Base-by-base conservation (phyloP, 2,888 invertebrate genomes). In the Lysandra bellargus region DNA sequence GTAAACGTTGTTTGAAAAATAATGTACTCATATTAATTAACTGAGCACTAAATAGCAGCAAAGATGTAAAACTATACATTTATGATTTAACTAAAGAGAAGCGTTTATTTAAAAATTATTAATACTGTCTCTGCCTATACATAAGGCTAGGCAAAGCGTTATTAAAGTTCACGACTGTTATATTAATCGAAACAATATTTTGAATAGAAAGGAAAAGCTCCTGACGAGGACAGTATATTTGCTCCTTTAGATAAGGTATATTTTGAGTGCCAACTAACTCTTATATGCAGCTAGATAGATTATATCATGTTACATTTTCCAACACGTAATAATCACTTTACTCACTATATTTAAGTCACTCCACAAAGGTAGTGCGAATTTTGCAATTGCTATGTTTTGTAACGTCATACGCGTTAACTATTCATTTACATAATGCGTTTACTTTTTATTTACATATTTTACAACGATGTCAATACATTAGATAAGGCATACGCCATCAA, bases 211-310 rank as follows among this genome's bases (percentile, higher is more conserved):
- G 96, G 98, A 98, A 91, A 98, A 98, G 96, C 92, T 79, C 97
- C 97, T 86, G 97, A 96, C 84, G 96, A 97, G 84, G 97, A 97
- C 84, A 96, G 96, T 88, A 94, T 96, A 82, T 97, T 97, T 92
- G 96, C 97, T 83, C 97, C 97, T 83, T 95, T 98, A 83, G 97
- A 97, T 93, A 97, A 98, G 96, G 97, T 97, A 95, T 93, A 90
- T 64, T 81, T 79, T 82, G 82, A 80, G 79, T 80, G 80, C 81
- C 84, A 78, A 80, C 33, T 33, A 57, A 64, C 49, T 78, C 79
- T 80, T 80, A 61, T 73, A 37, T 53, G 40, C 76, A 30, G 14
- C 44, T 69, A 44, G 53, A 40, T 78, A 78, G 60, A 53, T 49
- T 9, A 44, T 44, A 49, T 17, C 57, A 57, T 57, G 17, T 57